A percentile compares a stretch with the other conserved stretches of the same genome.
These are phyloP conservation scores for Dasypolia templi DNA, from an alignment of 2,888 invertebrate genomes.

Conservation along the genomic window DNA sequence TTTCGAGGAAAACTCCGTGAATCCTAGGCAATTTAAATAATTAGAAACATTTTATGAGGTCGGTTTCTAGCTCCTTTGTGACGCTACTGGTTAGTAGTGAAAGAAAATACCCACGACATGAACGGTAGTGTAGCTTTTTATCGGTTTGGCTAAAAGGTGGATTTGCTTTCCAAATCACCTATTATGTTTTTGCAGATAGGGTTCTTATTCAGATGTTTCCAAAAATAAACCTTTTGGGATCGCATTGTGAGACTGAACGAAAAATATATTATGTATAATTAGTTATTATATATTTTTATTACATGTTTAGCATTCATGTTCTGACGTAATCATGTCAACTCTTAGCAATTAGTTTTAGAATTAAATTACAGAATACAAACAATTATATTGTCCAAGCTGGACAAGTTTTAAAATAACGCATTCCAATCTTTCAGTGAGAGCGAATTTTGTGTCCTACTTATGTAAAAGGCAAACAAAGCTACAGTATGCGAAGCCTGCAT, in stretches of 20 bases:
- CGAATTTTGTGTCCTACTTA: not conserved
- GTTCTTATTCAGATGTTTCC: not conserved
- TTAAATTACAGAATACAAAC: constrained; percentile 43
- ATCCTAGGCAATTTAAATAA: not conserved
- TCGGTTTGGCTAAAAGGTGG: not conserved
- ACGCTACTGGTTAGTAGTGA: not conserved
- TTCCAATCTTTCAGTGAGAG: constrained; percentile 18
- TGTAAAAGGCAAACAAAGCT: constrained; percentile 3
- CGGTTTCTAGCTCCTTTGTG: not conserved
- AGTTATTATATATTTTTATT: constrained; percentile 32
- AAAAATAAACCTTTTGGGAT: constrained; percentile 4
- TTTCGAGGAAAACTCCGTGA: too few relatives aligned
- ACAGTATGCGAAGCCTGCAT: not conserved
- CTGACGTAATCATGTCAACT: constrained; percentile 20
- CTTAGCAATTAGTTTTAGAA: constrained; percentile 42
- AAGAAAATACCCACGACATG: not conserved
- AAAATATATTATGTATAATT: constrained; percentile 28
- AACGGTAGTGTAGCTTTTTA: not conserved
- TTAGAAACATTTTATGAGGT: not conserved
- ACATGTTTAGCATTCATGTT: constrained; percentile 26
- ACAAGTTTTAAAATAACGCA: constrained; percentile 19
- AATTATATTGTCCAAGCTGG: constrained; percentile 2
- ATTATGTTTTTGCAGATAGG: not conserved
- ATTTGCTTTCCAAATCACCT: not conserved
- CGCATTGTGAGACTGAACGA: constrained; percentile 33